Conservation (phyloP, 2,888 invertebrate species). For the Entomobrya multifasciata region DNA sequence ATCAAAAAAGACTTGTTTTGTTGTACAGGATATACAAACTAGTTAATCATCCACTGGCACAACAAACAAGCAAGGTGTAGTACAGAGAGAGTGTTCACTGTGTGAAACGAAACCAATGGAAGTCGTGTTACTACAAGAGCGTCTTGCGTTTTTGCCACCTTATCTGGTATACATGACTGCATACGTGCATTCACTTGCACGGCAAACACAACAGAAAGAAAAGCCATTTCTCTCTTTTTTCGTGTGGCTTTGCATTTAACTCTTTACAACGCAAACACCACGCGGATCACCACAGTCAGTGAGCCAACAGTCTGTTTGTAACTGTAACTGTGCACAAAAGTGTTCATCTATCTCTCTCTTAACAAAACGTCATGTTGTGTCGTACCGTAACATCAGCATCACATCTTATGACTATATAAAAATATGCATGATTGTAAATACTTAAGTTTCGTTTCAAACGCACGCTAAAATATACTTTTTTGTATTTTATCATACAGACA, state of each 20-base stretch:
- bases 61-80: too few species aligned
- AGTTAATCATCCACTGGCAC: constrained; percentile 28
- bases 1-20: constrained; percentile 21
- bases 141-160: constrained; percentile 1
- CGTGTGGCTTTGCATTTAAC: background rate
- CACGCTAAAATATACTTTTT: too few species aligned
- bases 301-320: background rate
- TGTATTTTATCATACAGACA: too few species aligned
- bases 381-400: too few species aligned
- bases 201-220: background rate
- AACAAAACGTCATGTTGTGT: too few species aligned
- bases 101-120: constrained; percentile 19
- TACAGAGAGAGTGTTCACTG: too few species aligned
- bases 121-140: constrained; percentile 12
- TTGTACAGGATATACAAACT: constrained; percentile 3
- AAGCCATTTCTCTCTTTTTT: constrained; percentile 5
- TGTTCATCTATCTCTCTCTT: too few species aligned
- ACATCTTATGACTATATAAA: too few species aligned
- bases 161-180: constrained; percentile 18
- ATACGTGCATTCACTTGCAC: constrained; percentile 4
- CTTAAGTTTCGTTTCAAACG: too few species aligned
- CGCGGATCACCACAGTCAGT: background rate
- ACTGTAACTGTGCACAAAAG: constrained; percentile 22
- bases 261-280: background rate
- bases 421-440: too few species aligned